Evolutionary conservation across 2,797 vertebrate species (phyloP).

Genomic region (Ptychadena robeensis): DNA sequence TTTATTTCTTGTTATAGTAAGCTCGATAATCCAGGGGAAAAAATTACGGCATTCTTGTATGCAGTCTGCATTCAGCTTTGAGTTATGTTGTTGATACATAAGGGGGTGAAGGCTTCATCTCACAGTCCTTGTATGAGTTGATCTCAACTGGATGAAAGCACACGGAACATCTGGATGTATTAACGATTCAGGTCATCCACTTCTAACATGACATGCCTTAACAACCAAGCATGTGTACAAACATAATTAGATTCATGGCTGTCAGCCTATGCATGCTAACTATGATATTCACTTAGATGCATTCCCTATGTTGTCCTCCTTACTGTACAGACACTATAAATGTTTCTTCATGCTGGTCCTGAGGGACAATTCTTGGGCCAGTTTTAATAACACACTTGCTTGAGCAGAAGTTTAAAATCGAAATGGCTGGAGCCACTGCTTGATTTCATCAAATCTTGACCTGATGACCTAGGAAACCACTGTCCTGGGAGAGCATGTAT

Average conservation of each 20-base stretch:
- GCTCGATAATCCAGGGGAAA: too few species aligned
- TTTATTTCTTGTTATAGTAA: too few species aligned
- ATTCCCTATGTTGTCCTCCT: background rate
- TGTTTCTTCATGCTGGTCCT: background rate
- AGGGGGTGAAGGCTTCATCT: constrained; percentile 2
- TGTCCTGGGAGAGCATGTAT: background rate
- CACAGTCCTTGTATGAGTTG: background rate
- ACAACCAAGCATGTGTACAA: constrained; percentile 25
- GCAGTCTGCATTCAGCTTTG: background rate
- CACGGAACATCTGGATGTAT: constrained; percentile 13
- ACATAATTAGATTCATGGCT: constrained; percentile 37
- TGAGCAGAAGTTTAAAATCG: background rate
- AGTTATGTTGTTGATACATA: constrained; percentile 12
- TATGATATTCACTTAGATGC: constrained; percentile 13
- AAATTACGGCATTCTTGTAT: background rate
- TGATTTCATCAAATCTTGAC: constrained; percentile 13
- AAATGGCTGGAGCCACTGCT: constrained; percentile 10
- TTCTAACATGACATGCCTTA: constrained; percentile 30
- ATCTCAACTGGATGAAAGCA: constrained; percentile 10
- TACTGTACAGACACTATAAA: constrained; percentile 13
- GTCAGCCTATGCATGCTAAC: constrained; percentile 31
- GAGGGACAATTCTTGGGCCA: constrained; percentile 4
- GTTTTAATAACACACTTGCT: constrained; percentile 19
- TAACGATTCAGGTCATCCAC: constrained; percentile 33
- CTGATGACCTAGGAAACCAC: constrained; percentile 1